Conservation (phyloP, 2,888 invertebrate species). For the Ornithoptera priamus region DNA sequence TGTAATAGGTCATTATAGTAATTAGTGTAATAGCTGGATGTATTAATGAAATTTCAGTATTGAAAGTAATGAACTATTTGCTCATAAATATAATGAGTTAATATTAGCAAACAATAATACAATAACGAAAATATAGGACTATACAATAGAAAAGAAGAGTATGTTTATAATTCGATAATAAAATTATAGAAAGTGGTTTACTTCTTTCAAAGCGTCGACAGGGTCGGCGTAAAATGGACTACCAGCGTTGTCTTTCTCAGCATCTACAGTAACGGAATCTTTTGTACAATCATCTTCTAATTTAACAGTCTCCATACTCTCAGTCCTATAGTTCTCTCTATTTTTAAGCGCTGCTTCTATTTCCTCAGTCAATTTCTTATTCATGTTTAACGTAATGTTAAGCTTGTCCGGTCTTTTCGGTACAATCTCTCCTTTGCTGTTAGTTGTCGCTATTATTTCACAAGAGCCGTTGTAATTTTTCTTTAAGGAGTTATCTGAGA, state of each 20-base stretch:
- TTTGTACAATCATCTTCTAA: slow-evolving; percentile 64
- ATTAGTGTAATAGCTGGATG: no score
- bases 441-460: slow-evolving; percentile 74
- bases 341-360: slow-evolving; percentile 68
- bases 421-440: slow-evolving; percentile 72
- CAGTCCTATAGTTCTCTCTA: slow-evolving; percentile 63
- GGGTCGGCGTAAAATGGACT: slow-evolving; percentile 95
- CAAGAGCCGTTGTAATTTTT: slow-evolving; percentile 65
- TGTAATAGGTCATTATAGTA: no score
- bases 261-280: slow-evolving; percentile 50
- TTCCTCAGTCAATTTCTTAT: slow-evolving; percentile 74
- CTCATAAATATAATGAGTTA: no score
- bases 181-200: slow-evolving; percentile 40
- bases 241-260: slow-evolving; percentile 83
- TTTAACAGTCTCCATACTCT: slow-evolving; percentile 76
- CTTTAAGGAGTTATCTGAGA: slow-evolving; percentile 63
- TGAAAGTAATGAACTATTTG: no score
- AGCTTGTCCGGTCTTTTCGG: slow-evolving; percentile 76
- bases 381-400: slow-evolving; percentile 70
- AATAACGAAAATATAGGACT: no score
- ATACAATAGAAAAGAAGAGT: no score
- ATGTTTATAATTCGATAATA: neutral
- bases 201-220: slow-evolving; percentile 88
- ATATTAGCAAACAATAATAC: no score
- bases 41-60: no score